Evolutionary conservation across 2,888 invertebrate genomes (phyloP).

Genomic region (Macrophya annulata): DNA sequence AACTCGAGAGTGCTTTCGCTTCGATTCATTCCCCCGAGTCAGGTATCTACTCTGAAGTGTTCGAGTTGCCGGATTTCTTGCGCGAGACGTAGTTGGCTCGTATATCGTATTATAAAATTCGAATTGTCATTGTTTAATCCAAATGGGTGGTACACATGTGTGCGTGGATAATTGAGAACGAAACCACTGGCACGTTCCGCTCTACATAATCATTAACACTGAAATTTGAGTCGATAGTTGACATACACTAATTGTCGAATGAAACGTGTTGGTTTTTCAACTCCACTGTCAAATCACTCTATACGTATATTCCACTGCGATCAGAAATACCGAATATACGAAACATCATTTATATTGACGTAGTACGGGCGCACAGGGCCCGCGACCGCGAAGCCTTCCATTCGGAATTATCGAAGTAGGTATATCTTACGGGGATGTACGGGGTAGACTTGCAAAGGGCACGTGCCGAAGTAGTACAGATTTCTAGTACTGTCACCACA

Average conservation of each 20-base stretch:
- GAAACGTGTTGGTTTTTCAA: background rate
- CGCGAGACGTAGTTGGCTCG: slow-evolving; percentile 18
- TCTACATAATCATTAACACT: slow-evolving; percentile 4
- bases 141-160: background rate
- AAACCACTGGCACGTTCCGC: slow-evolving; percentile 45
- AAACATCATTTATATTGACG: background rate
- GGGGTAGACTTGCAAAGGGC: slow-evolving; percentile 58
- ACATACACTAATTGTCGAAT: background rate
- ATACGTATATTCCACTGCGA: background rate
- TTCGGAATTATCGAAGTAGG: background rate
- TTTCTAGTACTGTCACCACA: slow-evolving; percentile 77
- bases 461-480: slow-evolving; percentile 68
- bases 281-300: background rate
- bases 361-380: background rate
- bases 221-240: slow-evolving; percentile 34
- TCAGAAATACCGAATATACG: background rate
- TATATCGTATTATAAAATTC: slow-evolving; percentile 18
- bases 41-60: slow-evolving; percentile 25
- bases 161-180: slow-evolving; percentile 28
- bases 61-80: slow-evolving; percentile 1
- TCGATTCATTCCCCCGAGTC: slow-evolving; percentile 30
- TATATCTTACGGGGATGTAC: slow-evolving; percentile 29
- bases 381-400: background rate
- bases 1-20: slow-evolving; percentile 38
- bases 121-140: slow-evolving; percentile 10